phyloP scores from a whole-genome alignment of 92 coral and sea anemone species.

The Isaurus tuberculatus region DNA sequence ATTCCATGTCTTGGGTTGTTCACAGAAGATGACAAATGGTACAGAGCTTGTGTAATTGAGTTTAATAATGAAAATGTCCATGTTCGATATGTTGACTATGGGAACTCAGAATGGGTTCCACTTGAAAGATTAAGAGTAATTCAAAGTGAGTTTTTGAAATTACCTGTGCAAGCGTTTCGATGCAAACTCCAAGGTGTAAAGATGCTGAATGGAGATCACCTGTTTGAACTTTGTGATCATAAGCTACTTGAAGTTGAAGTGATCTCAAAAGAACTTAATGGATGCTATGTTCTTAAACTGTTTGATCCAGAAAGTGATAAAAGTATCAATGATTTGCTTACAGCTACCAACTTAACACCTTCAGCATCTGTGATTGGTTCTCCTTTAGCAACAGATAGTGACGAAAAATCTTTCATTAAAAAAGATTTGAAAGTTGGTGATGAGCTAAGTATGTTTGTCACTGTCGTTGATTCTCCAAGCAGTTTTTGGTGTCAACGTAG shows the following conservation, averaged over 20 bases:
- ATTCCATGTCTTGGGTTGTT: conserved; percentile 67
- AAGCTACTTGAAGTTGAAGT: conserved; percentile 72
- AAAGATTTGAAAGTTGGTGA: conserved; percentile 46
- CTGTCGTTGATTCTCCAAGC: conserved; percentile 64
- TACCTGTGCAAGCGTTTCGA: conserved; percentile 77
- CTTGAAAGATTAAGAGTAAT: conserved; percentile 72
- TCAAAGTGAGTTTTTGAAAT: conserved; percentile 43
- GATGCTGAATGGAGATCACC: conserved; percentile 43
- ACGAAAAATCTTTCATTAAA: conserved; percentile 30
- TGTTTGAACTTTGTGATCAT: conserved; percentile 72
- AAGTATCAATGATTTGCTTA: conserved; percentile 27
- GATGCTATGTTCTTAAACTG: conserved; percentile 59
- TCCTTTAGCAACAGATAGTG: not conserved
- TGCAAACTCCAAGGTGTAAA: conserved; percentile 64
- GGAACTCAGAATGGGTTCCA: conserved; percentile 81
- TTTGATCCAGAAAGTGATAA: conserved; percentile 58
- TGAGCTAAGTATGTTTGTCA: conserved; percentile 39
- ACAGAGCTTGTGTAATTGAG: conserved; percentile 75
- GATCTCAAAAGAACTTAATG: conserved; percentile 38
- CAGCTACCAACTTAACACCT: not conserved
- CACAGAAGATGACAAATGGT: conserved; percentile 83
- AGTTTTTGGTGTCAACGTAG: conserved; percentile 72
- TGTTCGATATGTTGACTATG: conserved; percentile 88
- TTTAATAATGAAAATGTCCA: conserved; percentile 29
- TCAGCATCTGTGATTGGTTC: not conserved